A percentile compares a stretch with the other conserved stretches of the same genome.
Conservation (phyloP, 2,113 vertebrate genomes). For the Esox niger region DNA sequence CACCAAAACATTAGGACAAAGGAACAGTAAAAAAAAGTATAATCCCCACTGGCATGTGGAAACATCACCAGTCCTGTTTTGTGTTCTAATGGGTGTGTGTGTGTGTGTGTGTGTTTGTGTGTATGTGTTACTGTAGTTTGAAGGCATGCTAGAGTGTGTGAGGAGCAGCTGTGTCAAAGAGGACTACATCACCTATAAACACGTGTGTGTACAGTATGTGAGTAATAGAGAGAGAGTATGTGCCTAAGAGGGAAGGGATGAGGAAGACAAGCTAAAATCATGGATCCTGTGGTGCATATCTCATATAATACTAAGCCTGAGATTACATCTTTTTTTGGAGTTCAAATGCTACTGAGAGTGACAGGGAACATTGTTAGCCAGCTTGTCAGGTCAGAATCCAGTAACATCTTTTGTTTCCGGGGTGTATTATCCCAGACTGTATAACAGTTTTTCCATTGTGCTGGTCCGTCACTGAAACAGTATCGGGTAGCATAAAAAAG, state of each 20-base stretch:
- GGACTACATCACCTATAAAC: too few relatives aligned
- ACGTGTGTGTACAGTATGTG: too few relatives aligned
- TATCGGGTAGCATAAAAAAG: background rate
- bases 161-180: background rate
- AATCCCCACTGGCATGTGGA: too few relatives aligned
- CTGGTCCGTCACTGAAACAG: background rate
- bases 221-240: background rate
- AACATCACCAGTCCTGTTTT: too few relatives aligned
- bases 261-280: too few relatives aligned
- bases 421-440: background rate
- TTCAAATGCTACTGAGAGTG: background rate
- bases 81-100: background rate
- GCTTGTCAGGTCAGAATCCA: background rate
- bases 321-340: too few relatives aligned
- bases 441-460: background rate
- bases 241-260: background rate
- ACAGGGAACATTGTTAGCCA: background rate
- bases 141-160: background rate
- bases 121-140: background rate
- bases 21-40: too few relatives aligned
- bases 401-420: background rate
- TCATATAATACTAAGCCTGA: too few relatives aligned
- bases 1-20: too few relatives aligned
- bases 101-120: background rate
- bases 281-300: too few relatives aligned